phyloP scores from a whole-genome alignment of 1,140 invertebrate species.

The Aphaenogaster ashmeadi region DNA sequence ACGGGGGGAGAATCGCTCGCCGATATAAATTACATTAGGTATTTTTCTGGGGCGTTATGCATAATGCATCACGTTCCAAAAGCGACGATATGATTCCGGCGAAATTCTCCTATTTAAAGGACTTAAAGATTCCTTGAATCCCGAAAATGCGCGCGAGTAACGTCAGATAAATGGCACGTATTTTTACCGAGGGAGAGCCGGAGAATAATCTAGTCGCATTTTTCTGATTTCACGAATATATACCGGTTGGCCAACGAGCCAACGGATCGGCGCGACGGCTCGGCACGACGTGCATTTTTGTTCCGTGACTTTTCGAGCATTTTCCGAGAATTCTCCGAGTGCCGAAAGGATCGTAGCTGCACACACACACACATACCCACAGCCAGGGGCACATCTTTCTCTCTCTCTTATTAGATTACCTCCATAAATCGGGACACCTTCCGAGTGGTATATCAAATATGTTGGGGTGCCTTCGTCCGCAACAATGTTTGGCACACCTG shows the following conservation, averaged over 20 bases:
- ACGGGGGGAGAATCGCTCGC: not conserved
- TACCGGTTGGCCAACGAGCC: slow-evolving; percentile 17
- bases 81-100: not conserved
- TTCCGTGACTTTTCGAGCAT: slow-evolving; percentile 37
- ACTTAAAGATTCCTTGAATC: slow-evolving; percentile 18
- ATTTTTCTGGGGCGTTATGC: not conserved
- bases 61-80: not conserved
- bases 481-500: slow-evolving; percentile 28
- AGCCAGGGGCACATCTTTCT: not conserved
- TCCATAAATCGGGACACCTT: slow-evolving; percentile 15
- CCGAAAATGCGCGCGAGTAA: slow-evolving; percentile 3
- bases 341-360: slow-evolving; percentile 21
- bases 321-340: slow-evolving; percentile 43
- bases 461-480: not conserved
- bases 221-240: slow-evolving; percentile 49
- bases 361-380: not conserved
- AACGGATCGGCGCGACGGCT: not conserved
- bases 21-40: slow-evolving; percentile 39
- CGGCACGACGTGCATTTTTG: slow-evolving; percentile 28
- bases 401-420: slow-evolving; percentile 53
- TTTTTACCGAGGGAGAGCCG: not conserved
- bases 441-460: slow-evolving; percentile 34
- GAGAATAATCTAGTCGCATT: slow-evolving; percentile 51
- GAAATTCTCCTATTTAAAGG: slow-evolving; percentile 20
- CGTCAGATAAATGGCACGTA: slow-evolving; percentile 45